These are phyloP conservation scores for Melanerpes formicivorus DNA, from an alignment of 2,113 vertebrate genomes.

Conservation along the genomic window DNA sequence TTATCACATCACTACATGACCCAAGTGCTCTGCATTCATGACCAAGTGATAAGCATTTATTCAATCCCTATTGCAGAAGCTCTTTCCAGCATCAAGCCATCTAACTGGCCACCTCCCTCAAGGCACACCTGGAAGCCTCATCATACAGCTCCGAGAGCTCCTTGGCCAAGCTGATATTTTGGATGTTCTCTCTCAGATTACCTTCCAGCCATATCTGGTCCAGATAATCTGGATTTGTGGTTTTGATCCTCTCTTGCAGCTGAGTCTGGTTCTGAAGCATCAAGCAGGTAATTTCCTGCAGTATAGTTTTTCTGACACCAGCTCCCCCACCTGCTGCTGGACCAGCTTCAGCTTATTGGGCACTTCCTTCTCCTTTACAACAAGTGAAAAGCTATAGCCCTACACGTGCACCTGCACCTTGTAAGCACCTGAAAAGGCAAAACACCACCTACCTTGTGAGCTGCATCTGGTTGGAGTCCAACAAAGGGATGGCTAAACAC, in stretches of 20 bases:
- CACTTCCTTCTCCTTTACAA: slow-evolving; percentile 17
- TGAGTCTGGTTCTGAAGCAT: slow-evolving; percentile 62
- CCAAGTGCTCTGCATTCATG: not conserved
- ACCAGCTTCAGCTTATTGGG: slow-evolving; percentile 60
- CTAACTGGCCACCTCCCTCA: slow-evolving; percentile 69
- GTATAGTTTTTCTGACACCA: slow-evolving; percentile 55
- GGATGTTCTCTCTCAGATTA: slow-evolving; percentile 73
- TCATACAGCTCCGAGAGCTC: slow-evolving; percentile 57
- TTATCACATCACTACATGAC: not conserved
- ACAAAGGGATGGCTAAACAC: not conserved
- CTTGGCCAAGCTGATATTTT: slow-evolving; percentile 67
- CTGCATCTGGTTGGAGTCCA: slow-evolving; percentile 24
- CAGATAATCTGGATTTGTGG: slow-evolving; percentile 43
- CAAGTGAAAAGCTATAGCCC: slow-evolving; percentile 76
- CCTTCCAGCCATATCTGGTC: slow-evolving; percentile 57
- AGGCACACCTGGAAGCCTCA: slow-evolving; percentile 57
- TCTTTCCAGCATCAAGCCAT: slow-evolving; percentile 46
- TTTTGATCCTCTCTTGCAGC: slow-evolving; percentile 45
- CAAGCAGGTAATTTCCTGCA: slow-evolving; percentile 62
- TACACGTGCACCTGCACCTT: slow-evolving; percentile 68
- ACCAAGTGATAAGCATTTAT: not conserved
- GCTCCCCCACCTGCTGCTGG: slow-evolving; percentile 60
- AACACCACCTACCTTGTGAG: not conserved
- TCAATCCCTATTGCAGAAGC: not conserved
- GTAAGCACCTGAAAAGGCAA: slow-evolving; percentile 50